Evolutionary conservation across 2,113 vertebrate genomes (phyloP).

Genomic region (Cacatua alba): DNA sequence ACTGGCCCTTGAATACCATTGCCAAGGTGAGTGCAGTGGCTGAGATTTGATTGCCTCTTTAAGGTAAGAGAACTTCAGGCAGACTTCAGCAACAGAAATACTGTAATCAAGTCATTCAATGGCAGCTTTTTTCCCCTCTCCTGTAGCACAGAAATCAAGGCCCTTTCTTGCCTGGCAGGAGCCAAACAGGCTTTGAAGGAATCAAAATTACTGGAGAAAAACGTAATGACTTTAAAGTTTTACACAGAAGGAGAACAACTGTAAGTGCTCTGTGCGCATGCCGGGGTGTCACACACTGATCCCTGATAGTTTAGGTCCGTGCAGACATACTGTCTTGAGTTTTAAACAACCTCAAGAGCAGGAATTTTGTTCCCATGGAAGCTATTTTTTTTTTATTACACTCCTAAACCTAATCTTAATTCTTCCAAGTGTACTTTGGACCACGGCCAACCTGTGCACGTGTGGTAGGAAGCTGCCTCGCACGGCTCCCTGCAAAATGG

Average conservation of each 20-base stretch:
- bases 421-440: constrained; percentile 48
- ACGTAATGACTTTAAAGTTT: background rate
- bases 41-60: background rate
- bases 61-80: background rate
- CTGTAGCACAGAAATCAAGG: background rate
- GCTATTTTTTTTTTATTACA: background rate
- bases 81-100: background rate
- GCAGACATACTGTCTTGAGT: background rate
- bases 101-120: background rate
- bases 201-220: background rate
- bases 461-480: background rate
- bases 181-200: background rate
- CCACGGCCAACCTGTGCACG: background rate
- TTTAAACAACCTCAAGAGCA: background rate
- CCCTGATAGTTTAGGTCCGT: background rate
- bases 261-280: background rate
- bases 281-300: fast-evolving
- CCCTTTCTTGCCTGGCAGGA: background rate
- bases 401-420: constrained; percentile 32
- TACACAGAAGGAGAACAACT: background rate
- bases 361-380: constrained; percentile 17
- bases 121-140: background rate
- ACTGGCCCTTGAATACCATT: background rate
- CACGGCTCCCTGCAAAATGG: background rate
- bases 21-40: background rate